Evolutionary conservation across 2,888 invertebrate species (phyloP).

Genomic region (Apoderus coryli): DNA sequence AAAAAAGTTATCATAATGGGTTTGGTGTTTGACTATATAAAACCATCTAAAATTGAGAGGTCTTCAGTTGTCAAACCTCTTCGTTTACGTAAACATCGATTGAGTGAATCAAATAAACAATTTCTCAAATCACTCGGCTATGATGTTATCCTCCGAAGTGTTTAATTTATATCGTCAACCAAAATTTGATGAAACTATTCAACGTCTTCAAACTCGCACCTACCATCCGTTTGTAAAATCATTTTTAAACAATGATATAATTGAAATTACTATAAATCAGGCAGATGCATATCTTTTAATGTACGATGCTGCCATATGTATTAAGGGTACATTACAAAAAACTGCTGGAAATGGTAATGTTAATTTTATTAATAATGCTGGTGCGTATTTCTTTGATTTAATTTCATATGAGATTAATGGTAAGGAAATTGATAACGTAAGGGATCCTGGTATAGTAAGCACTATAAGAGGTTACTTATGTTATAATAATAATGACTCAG

Average conservation of each 20-base stretch:
- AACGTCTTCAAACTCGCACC: constrained; percentile 11
- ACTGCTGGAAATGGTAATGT: constrained; percentile 5
- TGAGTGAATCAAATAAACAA: too few relatives aligned
- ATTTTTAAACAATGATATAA: constrained; percentile 15
- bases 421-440: constrained; percentile 11
- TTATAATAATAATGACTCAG: constrained; percentile 9
- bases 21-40: constrained; percentile 9
- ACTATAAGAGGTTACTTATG: constrained; percentile 11
- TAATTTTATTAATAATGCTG: constrained; percentile 11
- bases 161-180: constrained; percentile 9
- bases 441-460: constrained; percentile 14
- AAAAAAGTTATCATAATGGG: too few relatives aligned
- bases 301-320: constrained; percentile 7
- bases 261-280: constrained; percentile 16
- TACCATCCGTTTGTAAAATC: constrained; percentile 17
- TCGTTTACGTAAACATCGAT: too few relatives aligned
- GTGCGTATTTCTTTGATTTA: constrained; percentile 12
- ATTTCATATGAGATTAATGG: constrained; percentile 13
- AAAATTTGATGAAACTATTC: constrained; percentile 12
- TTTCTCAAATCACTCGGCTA: constrained; percentile 7
- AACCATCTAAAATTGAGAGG: constrained; percentile 7
- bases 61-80: too few relatives aligned
- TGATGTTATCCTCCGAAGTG: constrained; percentile 7
- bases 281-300: constrained; percentile 12
- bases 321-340: constrained; percentile 9